Evolutionary conservation across 2,797 vertebrate species (phyloP).

Genomic region (Lepus townsendii): DNA sequence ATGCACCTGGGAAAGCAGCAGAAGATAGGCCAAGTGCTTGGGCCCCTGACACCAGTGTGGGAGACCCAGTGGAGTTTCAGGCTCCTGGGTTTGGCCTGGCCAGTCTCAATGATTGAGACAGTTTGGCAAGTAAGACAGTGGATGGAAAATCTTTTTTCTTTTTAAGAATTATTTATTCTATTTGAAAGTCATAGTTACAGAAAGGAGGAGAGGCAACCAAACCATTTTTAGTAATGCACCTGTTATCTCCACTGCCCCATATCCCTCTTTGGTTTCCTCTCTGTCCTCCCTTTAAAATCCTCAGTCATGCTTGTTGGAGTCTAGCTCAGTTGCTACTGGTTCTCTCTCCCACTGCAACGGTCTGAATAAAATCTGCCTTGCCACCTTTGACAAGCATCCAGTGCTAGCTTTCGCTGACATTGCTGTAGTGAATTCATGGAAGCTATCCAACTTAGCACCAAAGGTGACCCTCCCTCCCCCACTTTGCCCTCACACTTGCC

Average conservation of each 20-base stretch:
- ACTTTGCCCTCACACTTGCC: not conserved
- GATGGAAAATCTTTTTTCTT: no score
- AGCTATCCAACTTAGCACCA: not conserved
- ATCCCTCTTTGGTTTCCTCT: not conserved
- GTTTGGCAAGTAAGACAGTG: no score
- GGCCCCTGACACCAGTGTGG: no score
- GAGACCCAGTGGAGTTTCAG: no score
- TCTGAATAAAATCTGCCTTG: not conserved
- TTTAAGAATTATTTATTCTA: no score
- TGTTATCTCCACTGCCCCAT: not conserved
- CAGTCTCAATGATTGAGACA: no score
- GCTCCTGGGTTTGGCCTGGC: no score
- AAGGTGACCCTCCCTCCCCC: not conserved
- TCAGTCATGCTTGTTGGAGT: not conserved
- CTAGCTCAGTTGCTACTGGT: not conserved
- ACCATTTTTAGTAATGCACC: not conserved
- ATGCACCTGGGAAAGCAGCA: no score
- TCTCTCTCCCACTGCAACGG: not conserved
- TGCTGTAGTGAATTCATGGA: not conserved
- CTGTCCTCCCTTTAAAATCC: not conserved
- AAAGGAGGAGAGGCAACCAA: not conserved
- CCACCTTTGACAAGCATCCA: not conserved
- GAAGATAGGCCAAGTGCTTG: no score
- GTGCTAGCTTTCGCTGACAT: not conserved
- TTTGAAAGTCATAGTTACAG: no score